These are phyloP conservation scores for Tetrax tetrax DNA, from an alignment of 2,113 vertebrate genomes.

Conservation along the genomic window DNA sequence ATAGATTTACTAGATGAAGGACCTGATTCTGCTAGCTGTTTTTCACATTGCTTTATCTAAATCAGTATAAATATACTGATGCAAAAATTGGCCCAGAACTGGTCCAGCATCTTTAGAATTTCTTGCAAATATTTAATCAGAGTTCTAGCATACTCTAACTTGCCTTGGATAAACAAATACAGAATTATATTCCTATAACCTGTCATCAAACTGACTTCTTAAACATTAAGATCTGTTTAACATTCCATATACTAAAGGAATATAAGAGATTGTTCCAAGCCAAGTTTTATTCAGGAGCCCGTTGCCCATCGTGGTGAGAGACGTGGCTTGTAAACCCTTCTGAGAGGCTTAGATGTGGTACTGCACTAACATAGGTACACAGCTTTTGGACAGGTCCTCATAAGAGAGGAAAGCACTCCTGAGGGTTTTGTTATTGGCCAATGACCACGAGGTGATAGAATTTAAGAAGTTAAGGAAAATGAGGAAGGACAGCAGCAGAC, in stretches of 20 bases:
- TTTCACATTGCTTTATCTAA: neutral
- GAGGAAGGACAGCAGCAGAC: neutral
- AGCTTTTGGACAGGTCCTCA: neutral
- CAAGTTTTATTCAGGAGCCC: neutral
- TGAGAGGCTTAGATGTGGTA: neutral
- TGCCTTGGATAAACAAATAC: neutral
- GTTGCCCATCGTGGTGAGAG: neutral
- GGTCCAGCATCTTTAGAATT: neutral
- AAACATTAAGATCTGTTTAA: neutral
- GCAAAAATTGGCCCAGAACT: neutral
- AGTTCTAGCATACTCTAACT: neutral
- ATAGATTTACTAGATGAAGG: neutral
- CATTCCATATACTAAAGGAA: neutral
- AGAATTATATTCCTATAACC: neutral
- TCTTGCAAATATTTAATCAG: neutral
- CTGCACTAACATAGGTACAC: rapidly evolving
- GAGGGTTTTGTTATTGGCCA: neutral
- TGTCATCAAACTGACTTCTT: neutral
- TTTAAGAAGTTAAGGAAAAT: neutral
- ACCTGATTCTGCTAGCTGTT: neutral
- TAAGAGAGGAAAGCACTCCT: neutral
- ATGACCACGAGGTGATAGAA: neutral
- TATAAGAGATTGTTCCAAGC: neutral
- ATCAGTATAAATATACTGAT: neutral
- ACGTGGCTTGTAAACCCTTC: neutral